Evolutionary conservation across 1,140 invertebrate genomes (phyloP).

Genomic region (Pantala flavescens): DNA sequence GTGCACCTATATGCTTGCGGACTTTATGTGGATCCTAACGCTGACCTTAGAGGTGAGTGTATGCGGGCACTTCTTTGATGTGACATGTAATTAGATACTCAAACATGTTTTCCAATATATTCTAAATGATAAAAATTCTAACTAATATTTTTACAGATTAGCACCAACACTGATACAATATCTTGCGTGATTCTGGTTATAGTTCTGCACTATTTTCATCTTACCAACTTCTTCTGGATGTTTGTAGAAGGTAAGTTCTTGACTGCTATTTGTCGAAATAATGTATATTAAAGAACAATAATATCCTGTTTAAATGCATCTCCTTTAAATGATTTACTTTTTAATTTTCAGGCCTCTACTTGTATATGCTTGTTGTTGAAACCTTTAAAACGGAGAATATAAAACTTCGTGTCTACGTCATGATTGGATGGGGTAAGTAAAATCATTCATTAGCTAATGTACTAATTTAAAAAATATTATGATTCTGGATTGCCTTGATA

Average conservation of each 20-base stretch:
- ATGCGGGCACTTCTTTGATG: no score
- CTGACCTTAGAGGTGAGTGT: conserved; percentile 48
- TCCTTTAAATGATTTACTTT: no score
- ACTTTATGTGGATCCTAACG: conserved; percentile 68
- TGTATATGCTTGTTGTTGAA: conserved; percentile 87
- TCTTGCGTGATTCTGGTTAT: conserved; percentile 61
- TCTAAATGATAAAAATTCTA: no score
- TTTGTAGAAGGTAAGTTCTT: conserved; percentile 77
- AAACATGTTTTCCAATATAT: no score
- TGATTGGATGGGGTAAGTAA: conserved; percentile 87
- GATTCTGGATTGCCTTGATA: no score
- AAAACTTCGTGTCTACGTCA: conserved; percentile 67
- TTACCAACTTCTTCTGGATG: conserved; percentile 97
- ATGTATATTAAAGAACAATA: no score
- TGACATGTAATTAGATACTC: no score
- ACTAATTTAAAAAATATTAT: no score
- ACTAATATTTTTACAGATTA: conserved; percentile 39
- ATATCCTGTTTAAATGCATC: no score
- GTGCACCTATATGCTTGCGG: conserved; percentile 68
- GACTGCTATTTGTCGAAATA: no score
- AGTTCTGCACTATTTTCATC: conserved; percentile 78
- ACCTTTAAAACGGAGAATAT: conserved; percentile 86
- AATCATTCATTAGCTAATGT: no score
- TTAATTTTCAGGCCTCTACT: conserved; percentile 59
- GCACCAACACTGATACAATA: conserved; percentile 46